A percentile compares a stretch with the other conserved stretches of the same genome.
Conservation (phyloP, 2,888 invertebrate species). For the Platycnemis pennipes region DNA sequence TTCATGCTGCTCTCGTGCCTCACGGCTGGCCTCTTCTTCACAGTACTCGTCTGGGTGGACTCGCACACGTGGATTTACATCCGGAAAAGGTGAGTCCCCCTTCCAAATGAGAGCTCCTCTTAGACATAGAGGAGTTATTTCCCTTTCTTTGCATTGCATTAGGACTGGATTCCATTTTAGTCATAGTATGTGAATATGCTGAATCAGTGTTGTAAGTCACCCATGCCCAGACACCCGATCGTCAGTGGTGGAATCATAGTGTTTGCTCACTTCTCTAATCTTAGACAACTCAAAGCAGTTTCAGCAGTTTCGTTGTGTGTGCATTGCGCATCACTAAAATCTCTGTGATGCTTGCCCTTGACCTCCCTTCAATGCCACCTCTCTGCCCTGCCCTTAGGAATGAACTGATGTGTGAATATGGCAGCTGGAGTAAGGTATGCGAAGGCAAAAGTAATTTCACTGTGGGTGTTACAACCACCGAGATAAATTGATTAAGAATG, state of each 20-base stretch:
- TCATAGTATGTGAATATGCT: slow-evolving; percentile 13
- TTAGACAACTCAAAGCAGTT: not conserved
- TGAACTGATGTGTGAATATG: too few relatives aligned
- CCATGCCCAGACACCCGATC: not conserved
- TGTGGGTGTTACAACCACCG: too few relatives aligned
- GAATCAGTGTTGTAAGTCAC: slow-evolving; percentile 41
- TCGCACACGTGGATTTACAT: slow-evolving; percentile 99
- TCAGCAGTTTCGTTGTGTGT: too few relatives aligned
- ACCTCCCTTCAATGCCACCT: too few relatives aligned
- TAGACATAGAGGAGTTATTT: not conserved
- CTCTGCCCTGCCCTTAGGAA: too few relatives aligned
- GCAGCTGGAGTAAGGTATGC: too few relatives aligned
- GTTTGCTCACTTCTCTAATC: not conserved
- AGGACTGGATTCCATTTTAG: slow-evolving; percentile 74
- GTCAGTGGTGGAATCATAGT: too few relatives aligned
- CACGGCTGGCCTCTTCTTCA: slow-evolving; percentile 93
- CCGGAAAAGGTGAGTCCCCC: slow-evolving; percentile 86
- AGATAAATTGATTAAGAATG: too few relatives aligned
- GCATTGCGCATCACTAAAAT: too few relatives aligned
- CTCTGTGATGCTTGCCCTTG: too few relatives aligned
- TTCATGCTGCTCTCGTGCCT: slow-evolving; percentile 93
- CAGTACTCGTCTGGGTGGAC: slow-evolving; percentile 95
- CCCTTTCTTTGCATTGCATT: too few relatives aligned
- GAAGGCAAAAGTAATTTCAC: too few relatives aligned
- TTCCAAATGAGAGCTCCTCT: not conserved